A percentile compares a stretch with the other conserved stretches of the same genome.
Conservation (phyloP, 2,888 invertebrate genomes). For the Drosophila limbata region DNA sequence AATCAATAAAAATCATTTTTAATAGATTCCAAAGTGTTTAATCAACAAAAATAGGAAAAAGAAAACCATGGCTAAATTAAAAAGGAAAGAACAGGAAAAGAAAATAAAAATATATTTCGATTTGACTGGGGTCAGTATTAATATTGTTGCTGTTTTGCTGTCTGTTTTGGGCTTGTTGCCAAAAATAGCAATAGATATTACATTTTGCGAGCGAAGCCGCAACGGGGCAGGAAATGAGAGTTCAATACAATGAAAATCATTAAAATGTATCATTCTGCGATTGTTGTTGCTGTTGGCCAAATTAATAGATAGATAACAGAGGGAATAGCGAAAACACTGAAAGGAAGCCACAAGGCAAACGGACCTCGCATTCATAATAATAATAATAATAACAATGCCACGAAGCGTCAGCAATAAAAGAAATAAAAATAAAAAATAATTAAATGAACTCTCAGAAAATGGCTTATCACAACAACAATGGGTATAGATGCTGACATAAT, state of each 20-base stretch:
- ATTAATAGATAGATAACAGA: slow-evolving; percentile 73
- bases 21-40: slow-evolving; percentile 50
- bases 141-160: slow-evolving; percentile 23
- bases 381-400: slow-evolving; percentile 17
- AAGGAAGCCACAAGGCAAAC: slow-evolving; percentile 37
- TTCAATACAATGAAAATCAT: slow-evolving; percentile 72
- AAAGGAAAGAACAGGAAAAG: slow-evolving; percentile 15
- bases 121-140: slow-evolving; percentile 45
- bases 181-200: slow-evolving; percentile 68
- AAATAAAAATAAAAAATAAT: slow-evolving; percentile 26
- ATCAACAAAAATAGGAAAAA: slow-evolving; percentile 31
- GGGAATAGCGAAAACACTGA: slow-evolving; percentile 31
- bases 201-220: slow-evolving; percentile 45
- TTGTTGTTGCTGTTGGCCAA: slow-evolving; percentile 30
- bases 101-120: slow-evolving; percentile 3
- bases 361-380: slow-evolving; percentile 35
- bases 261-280: slow-evolving; percentile 52
- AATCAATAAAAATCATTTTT: slow-evolving; percentile 59
- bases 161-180: slow-evolving; percentile 52
- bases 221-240: slow-evolving; percentile 62
- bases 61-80: slow-evolving; percentile 27
- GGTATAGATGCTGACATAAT: background rate
- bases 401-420: slow-evolving; percentile 25
- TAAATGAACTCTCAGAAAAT: background rate
- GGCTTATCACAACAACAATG: slow-evolving; percentile 4